A percentile compares a stretch with the other conserved stretches of the same genome.
Evolutionary conservation across 2,888 invertebrate genomes (phyloP).

Genomic region (Ectropis crepuscularia): DNA sequence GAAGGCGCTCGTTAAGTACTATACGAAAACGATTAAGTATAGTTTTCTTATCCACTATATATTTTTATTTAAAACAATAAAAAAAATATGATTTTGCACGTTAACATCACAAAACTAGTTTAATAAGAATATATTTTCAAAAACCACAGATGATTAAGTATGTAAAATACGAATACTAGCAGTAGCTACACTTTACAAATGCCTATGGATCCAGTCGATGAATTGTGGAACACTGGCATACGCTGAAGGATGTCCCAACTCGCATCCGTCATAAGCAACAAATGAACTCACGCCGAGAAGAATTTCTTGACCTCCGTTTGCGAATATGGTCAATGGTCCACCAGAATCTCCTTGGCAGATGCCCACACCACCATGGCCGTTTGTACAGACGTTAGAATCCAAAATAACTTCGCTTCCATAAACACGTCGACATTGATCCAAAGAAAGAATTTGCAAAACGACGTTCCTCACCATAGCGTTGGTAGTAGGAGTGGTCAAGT

Average conservation of each 20-base stretch:
- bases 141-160: neutral
- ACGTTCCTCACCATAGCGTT: constrained; percentile 66
- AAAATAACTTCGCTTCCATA: constrained; percentile 55
- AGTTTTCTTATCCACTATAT: neutral
- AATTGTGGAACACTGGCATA: constrained; percentile 64
- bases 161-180: neutral
- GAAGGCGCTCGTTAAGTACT: too few relatives aligned
- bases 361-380: constrained; percentile 65
- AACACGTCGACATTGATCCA: constrained; percentile 52
- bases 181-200: constrained; percentile 45
- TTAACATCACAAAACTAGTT: neutral
- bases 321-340: constrained; percentile 61
- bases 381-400: constrained; percentile 69
- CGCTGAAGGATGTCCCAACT: constrained; percentile 67
- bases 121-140: neutral
- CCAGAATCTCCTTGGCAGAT: constrained; percentile 74
- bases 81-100: neutral
- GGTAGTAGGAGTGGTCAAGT: constrained; percentile 55
- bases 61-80: constrained; percentile 14
- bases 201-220: constrained; percentile 60
- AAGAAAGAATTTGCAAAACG: constrained; percentile 57
- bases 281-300: constrained; percentile 73
- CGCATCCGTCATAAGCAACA: constrained; percentile 66
- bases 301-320: constrained; percentile 53
- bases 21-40: neutral